Conservation (phyloP, 2,888 invertebrate species). For the Neoscelio sp. region DNA sequence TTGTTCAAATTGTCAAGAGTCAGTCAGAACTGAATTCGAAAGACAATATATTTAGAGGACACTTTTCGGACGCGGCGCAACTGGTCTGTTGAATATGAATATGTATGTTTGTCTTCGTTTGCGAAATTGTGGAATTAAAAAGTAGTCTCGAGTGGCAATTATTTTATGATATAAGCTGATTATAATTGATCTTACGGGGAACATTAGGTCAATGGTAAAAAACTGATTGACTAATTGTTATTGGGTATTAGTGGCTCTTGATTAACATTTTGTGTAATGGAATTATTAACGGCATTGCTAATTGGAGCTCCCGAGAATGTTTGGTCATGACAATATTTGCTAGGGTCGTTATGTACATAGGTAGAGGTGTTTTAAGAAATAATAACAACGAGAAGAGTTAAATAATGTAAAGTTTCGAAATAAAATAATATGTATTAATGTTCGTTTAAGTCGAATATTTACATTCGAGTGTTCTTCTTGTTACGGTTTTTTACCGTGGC, state of each 20-base stretch:
- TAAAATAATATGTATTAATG: too few relatives aligned
- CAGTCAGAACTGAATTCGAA: not conserved
- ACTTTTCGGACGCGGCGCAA: not conserved
- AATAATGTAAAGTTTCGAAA: too few relatives aligned
- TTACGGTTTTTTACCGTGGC: too few relatives aligned
- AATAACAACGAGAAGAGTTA: too few relatives aligned
- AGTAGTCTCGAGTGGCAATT: too few relatives aligned
- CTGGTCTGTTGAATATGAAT: not conserved
- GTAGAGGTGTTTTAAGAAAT: too few relatives aligned
- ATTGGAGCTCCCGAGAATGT: conserved; percentile 1
- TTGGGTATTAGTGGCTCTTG: not conserved
- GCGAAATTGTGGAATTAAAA: too few relatives aligned
- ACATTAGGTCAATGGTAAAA: not conserved
- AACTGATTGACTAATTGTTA: conserved; percentile 11
- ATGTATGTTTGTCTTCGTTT: too few relatives aligned
- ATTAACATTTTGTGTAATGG: conserved; percentile 20
- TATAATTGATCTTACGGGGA: conserved; percentile 1
- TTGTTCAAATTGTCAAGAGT: conserved; percentile 36
- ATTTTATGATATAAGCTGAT: too few relatives aligned
- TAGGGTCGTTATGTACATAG: not conserved
- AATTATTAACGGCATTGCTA: not conserved
- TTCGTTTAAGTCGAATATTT: too few relatives aligned
- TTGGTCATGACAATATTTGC: not conserved
- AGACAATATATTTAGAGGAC: conserved; percentile 4
- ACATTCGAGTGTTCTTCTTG: too few relatives aligned